Base-by-base conservation (phyloP, 1,140 invertebrate species). In the Magallana gigas region DNA sequence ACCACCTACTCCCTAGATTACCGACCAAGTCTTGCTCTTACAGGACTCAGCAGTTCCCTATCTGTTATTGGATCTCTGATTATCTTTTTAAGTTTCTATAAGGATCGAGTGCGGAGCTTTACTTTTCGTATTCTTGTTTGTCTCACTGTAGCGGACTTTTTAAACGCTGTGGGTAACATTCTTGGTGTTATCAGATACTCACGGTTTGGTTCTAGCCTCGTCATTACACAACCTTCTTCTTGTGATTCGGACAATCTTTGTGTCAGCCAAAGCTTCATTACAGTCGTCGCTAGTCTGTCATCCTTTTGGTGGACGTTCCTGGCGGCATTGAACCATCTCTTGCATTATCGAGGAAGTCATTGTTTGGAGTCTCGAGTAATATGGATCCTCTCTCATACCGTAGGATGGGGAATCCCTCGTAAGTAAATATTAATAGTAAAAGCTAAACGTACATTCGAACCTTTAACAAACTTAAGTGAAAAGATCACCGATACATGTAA, bases 231-330 rank as follows among this genome's bases (percentile, higher is more conserved):
- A 12, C 59, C 56, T 18, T n/a, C 14, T 7, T 29, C 36, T 2
- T 60, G 16, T 56, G 57, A n/a, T 82, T 36, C 57, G 57, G 57
- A 57, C 3, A 9, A 57, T 82, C 71, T 57, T 12, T 88, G 87
- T 59, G 57, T 88, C 6, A 83, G 16, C 14, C 87, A 88, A 29
- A 88, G 88, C 62, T 87, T 84, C 80, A 62, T 90, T 12, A 88
- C 88, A 16, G 88, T 89, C 4, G 86, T 84, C 82, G 84, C 87
- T 3, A 87, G 88, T 60, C 88, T 90, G 64, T 60, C 87, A 9
- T 90, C 87, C 7, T 90, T 88, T 68, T 88, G 85, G 60, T 91
- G 88, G 89, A 88, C 89, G 0, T 3, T 87, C n/a, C 71, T 88
- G 0, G 90, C 87, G 29, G 87, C 85, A 16, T 6, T 88, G 1